Conservation (phyloP, 2,888 invertebrate species). For the Zygaena filipendulae region DNA sequence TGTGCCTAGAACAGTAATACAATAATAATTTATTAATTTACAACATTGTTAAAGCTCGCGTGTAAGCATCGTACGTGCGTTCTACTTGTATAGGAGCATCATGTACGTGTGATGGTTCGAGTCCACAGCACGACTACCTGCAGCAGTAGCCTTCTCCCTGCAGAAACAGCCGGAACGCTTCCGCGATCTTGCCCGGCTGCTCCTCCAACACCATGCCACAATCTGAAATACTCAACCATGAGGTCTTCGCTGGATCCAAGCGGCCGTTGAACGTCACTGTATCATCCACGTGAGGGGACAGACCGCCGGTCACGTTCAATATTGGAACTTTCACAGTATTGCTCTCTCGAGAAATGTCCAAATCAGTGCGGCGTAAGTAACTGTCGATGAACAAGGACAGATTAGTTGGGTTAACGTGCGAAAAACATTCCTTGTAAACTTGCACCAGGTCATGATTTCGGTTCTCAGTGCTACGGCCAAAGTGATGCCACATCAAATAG, state of each 20-base stretch:
- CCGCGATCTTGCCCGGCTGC: slow-evolving; percentile 96
- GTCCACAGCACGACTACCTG: slow-evolving; percentile 49
- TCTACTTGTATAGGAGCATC: slow-evolving; percentile 33
- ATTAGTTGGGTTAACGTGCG: slow-evolving; percentile 93
- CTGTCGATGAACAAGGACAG: slow-evolving; percentile 95
- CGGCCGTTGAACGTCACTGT: slow-evolving; percentile 96
- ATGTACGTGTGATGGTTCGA: slow-evolving; percentile 48
- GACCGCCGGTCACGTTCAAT: slow-evolving; percentile 92
- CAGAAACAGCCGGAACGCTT: slow-evolving; percentile 96
- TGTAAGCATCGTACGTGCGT: slow-evolving; percentile 26
- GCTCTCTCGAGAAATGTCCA: slow-evolving; percentile 77
- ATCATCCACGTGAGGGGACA: slow-evolving; percentile 97
- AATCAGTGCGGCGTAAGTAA: slow-evolving; percentile 90
- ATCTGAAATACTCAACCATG: slow-evolving; percentile 99
- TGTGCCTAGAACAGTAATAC: slow-evolving; percentile 47
- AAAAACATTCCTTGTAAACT: slow-evolving; percentile 94
- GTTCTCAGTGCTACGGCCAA: slow-evolving; percentile 90
- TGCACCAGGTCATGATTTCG: slow-evolving; percentile 94
- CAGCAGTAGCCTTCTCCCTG: slow-evolving; percentile 99
- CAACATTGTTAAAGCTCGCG: slow-evolving; percentile 61
- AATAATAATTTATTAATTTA: too few relatives aligned
- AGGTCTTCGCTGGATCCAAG: slow-evolving; percentile 94
- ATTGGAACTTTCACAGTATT: slow-evolving; percentile 84
- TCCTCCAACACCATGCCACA: slow-evolving; percentile 99
- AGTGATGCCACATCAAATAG: slow-evolving; percentile 99